These are phyloP conservation scores for Mongoloraphidia duomilia DNA, from an alignment of 2,888 invertebrate species.

Conservation along the genomic window DNA sequence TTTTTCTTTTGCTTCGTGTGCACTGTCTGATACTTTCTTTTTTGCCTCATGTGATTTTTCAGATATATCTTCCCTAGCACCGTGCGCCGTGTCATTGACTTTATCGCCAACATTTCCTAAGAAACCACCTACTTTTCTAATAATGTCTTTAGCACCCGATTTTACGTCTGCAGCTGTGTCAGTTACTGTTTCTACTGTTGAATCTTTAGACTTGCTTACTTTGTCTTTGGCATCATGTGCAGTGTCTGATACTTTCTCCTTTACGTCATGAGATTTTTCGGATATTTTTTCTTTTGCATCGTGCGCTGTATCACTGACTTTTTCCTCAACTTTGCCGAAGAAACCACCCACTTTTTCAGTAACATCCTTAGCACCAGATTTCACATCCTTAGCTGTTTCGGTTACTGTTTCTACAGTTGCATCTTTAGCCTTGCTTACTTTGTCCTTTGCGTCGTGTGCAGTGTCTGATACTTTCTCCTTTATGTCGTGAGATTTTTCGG, in stretches of 20 bases:
- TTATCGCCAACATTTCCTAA: conserved; percentile 12
- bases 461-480: too few relatives aligned
- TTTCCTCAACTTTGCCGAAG: conserved; percentile 11
- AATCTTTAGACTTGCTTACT: background rate
- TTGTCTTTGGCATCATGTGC: conserved; percentile 3
- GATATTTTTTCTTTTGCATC: too few relatives aligned
- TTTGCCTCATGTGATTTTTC: conserved; percentile 7
- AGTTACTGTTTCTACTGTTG: background rate
- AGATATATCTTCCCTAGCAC: conserved; percentile 1
- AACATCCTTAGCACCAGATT: conserved; percentile 10
- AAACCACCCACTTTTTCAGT: conserved; percentile 10
- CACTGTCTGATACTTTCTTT: conserved; percentile 12
- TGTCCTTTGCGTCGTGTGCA: conserved; percentile 6
- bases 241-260: background rate
- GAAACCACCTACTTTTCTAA: conserved; percentile 19
- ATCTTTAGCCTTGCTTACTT: background rate
- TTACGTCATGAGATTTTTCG: too few relatives aligned
- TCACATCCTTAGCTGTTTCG: conserved; percentile 8
- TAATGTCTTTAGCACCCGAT: conserved; percentile 8
- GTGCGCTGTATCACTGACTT: conserved; percentile 3
- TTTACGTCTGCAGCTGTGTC: background rate
- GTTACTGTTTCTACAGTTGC: conserved; percentile 6
- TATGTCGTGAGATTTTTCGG: too few relatives aligned
- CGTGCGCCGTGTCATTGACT: conserved; percentile 3
- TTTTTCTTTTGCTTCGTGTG: conserved; percentile 7